A percentile compares a stretch with the other conserved stretches of the same genome.
Conservation (phyloP, 2,797 vertebrate genomes). For the Gallirallus australis region DNA sequence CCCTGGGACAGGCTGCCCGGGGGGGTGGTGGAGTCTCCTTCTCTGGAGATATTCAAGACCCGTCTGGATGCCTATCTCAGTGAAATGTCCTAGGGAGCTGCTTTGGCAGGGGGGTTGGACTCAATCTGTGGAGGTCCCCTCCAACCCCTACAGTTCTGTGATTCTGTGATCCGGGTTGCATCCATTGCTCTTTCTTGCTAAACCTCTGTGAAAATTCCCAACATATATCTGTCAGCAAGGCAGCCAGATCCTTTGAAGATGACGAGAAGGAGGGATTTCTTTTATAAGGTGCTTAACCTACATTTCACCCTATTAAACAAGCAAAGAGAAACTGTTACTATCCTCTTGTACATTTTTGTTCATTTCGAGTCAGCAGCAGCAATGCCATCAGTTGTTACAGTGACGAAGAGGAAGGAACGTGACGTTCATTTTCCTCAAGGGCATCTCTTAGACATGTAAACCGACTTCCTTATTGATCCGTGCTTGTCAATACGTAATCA, state of each 20-base stretch:
- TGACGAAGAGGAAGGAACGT: not conserved
- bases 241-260: not conserved
- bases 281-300: constrained; percentile 9
- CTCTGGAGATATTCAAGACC: too few species aligned
- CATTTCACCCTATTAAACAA: constrained; percentile 16
- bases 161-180: not conserved
- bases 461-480: constrained; percentile 7
- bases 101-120: too few species aligned
- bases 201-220: not conserved
- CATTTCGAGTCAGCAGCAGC: not conserved
- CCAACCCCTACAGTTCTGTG: too few species aligned
- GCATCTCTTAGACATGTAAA: constrained; percentile 10
- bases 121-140: too few species aligned
- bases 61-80: too few species aligned
- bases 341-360: not conserved
- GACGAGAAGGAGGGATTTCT: not conserved
- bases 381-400: not conserved
- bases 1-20: too few species aligned
- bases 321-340: not conserved
- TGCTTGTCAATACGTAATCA: constrained; percentile 13
- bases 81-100: too few species aligned
- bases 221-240: not conserved
- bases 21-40: too few species aligned
- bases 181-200: not conserved
- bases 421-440: constrained; percentile 37